These are phyloP conservation scores for Acipenser transmontanus DNA, from an alignment of 2,797 vertebrate species.

Conservation along the genomic window DNA sequence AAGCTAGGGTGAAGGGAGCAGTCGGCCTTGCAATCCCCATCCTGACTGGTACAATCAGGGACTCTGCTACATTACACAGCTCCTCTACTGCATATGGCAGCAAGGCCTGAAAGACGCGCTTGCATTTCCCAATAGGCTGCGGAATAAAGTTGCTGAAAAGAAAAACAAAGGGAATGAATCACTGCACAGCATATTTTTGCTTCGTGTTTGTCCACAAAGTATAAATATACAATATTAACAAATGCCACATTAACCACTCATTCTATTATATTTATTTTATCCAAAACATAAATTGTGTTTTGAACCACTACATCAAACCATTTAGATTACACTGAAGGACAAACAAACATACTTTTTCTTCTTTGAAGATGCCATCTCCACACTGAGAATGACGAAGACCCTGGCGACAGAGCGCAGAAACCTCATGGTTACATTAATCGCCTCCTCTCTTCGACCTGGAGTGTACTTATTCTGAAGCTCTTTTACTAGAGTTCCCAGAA, in stretches of 20 bases:
- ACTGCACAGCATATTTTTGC: no score
- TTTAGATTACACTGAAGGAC: background rate
- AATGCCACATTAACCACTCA: no score
- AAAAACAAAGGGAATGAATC: no score
- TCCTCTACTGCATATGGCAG: slow-evolving; percentile 95
- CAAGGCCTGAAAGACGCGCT: slow-evolving; percentile 93
- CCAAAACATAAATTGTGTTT: no score
- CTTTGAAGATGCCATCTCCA: slow-evolving; percentile 98
- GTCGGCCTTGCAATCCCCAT: slow-evolving; percentile 97
- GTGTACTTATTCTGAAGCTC: slow-evolving; percentile 97
- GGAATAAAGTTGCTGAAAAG: slow-evolving; percentile 89
- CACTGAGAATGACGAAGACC: slow-evolving; percentile 97
- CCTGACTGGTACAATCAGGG: slow-evolving; percentile 91
- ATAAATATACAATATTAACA: no score
- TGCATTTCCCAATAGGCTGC: slow-evolving; percentile 96
- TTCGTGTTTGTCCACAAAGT: no score
- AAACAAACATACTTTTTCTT: slow-evolving; percentile 86
- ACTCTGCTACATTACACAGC: slow-evolving; percentile 94
- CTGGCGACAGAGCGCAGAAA: slow-evolving; percentile 93
- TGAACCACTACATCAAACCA: background rate
- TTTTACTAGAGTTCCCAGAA: slow-evolving; percentile 91
- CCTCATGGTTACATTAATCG: slow-evolving; percentile 84
- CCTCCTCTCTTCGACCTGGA: slow-evolving; percentile 88
- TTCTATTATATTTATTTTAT: no score
- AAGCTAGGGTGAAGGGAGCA: slow-evolving; percentile 92